Conservation (phyloP, 2,113 vertebrate genomes). For the Pseudorasbora parva region DNA sequence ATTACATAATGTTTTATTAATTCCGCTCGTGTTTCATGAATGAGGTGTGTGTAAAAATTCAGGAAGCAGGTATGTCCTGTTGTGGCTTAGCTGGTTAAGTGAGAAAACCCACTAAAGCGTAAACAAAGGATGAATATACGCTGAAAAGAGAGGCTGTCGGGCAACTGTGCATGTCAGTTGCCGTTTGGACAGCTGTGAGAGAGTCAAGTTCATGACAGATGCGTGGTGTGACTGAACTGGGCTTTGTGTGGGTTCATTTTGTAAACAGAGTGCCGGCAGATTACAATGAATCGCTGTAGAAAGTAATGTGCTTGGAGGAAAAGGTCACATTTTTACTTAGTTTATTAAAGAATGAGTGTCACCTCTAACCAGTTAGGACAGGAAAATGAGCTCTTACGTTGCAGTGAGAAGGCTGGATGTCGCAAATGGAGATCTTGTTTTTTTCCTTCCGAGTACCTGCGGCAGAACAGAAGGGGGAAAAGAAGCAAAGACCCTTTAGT, state of each 20-base stretch:
- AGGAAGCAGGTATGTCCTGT: conserved; percentile 7
- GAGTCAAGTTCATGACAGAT: conserved; percentile 5
- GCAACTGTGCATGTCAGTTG: conserved; percentile 43
- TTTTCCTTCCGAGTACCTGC: background rate
- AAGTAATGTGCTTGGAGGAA: background rate
- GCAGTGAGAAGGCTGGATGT: conserved; percentile 17
- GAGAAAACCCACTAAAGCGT: background rate
- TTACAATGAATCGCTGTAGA: background rate
- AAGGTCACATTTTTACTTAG: background rate
- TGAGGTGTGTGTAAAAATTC: background rate
- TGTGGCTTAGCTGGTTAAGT: conserved; percentile 11
- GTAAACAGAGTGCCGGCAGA: background rate
- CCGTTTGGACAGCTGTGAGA: conserved; percentile 8
- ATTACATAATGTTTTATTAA: background rate
- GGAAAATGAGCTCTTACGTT: conserved; percentile 41
- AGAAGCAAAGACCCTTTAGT: background rate
- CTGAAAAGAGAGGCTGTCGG: conserved; percentile 13
- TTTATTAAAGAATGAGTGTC: background rate
- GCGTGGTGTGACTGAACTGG: background rate
- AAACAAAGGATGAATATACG: background rate
- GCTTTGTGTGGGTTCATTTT: background rate
- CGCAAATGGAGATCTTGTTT: background rate
- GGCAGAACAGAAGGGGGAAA: background rate
- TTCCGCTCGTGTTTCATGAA: background rate
- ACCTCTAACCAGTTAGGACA: background rate